Percentiles rank a stretch among this genome's conserved stretches.
Evolutionary conservation across 2,888 invertebrate genomes (phyloP).

Genomic region (Melikaiella ostensackeni): DNA sequence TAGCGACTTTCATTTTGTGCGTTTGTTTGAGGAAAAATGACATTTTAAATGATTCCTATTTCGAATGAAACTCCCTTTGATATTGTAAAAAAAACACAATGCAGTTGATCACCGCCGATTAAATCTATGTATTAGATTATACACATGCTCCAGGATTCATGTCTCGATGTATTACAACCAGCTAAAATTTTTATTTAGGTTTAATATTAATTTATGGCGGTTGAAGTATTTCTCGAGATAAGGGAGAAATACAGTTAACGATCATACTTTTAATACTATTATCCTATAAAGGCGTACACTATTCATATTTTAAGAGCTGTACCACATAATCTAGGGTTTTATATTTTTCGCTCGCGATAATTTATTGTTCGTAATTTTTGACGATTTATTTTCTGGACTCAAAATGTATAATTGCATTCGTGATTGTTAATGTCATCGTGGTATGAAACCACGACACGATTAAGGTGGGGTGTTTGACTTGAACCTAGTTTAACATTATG

Average conservation of each 20-base stretch:
- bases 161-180: slow-evolving; percentile 68
- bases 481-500: slow-evolving; percentile 58
- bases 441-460: slow-evolving; percentile 42
- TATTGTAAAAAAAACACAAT: slow-evolving; percentile 49
- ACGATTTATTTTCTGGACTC: background rate
- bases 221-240: slow-evolving; percentile 37
- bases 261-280: slow-evolving; percentile 54
- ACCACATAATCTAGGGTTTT: slow-evolving; percentile 72
- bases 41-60: slow-evolving; percentile 38
- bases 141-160: slow-evolving; percentile 66
- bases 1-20: slow-evolving; percentile 68
- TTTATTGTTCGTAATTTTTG: background rate
- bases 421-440: slow-evolving; percentile 16
- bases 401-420: slow-evolving; percentile 4
- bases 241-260: slow-evolving; percentile 52
- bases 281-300: slow-evolving; percentile 62
- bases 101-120: slow-evolving; percentile 24
- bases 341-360: slow-evolving; percentile 64
- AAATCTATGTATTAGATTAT: slow-evolving; percentile 57
- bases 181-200: slow-evolving; percentile 66
- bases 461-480: slow-evolving; percentile 48
- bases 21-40: slow-evolving; percentile 42
- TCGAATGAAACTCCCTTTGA: slow-evolving; percentile 13
- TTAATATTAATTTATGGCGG: slow-evolving; percentile 66
- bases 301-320: slow-evolving; percentile 70